Evolutionary conservation across 1,140 invertebrate genomes (phyloP), one percentile per base, ranked within the genome.

Genomic region (Halyomorpha halys): DNA sequence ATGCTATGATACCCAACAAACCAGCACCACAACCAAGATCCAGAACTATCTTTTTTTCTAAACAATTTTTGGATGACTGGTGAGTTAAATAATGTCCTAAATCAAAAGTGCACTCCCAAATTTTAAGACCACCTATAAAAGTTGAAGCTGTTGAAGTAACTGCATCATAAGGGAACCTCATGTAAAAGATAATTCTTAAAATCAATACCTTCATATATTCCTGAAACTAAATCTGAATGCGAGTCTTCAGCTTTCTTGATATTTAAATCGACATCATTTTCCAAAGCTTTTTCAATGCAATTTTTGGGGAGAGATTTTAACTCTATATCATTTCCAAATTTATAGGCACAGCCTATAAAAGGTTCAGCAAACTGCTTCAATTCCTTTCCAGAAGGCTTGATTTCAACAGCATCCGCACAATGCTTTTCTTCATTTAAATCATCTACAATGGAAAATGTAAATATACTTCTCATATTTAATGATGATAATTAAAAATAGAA

Each of bases 11-110:
- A 54, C 90, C 92, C 62, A 92, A 75, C 44, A 94, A 75, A 19
- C 91, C 91, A 54, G 83, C 80, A 30, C 91, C 91, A 79, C 91
- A 96, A 0, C 92, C 92, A 66, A 94, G 78, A 80, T 95, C 89
- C 56, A 92, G 73, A 3, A 90, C 80, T 59, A 73, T 76, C 70
- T 79, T 81, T 53, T 78, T 69, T 66, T 78, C 68, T 30, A 83
- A 76, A 23, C 72, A 51, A 13, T 74, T 61, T 8, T 51, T 61
- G 47, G 76, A 70, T 59, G 74, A 65, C 64, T 80, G 73, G 62
- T 78, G 70, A 11, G 76, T 66, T 25, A 89, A 70, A 73, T 85
- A 90, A 62, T 82, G 73, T 30, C 83, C 71, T 54, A 94, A 73
- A 72, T 93, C 90, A 72, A 82, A 80, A 18, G 87, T 91, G 69